Conservation (phyloP, 2,113 vertebrate genomes). For the Aegithalos caudatus region DNA sequence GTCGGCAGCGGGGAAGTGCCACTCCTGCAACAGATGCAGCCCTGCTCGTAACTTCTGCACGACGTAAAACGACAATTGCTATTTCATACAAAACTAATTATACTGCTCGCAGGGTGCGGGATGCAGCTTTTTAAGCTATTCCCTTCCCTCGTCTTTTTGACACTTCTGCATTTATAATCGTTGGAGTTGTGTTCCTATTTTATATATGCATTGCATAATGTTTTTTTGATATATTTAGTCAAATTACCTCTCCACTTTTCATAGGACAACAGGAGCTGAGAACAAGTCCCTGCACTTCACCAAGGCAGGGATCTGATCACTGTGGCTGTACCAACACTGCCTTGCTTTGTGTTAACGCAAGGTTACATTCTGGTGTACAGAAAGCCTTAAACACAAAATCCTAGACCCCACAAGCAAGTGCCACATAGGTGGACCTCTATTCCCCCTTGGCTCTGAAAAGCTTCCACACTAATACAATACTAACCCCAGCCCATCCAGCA, state of each 20-base stretch:
- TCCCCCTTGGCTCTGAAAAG: neutral
- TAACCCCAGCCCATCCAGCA: neutral
- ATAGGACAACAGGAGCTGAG: neutral
- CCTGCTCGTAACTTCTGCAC: neutral
- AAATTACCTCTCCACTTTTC: neutral
- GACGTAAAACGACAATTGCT: neutral
- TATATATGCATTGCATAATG: neutral
- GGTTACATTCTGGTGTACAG: neutral
- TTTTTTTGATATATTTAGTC: neutral
- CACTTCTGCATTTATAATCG: neutral
- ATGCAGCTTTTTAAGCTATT: neutral
- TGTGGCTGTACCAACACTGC: neutral
- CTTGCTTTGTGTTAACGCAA: neutral
- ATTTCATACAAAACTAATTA: neutral
- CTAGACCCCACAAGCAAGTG: neutral
- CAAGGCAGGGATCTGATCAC: neutral
- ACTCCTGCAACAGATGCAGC: neutral
- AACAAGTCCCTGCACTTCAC: neutral
- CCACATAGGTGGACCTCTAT: rapidly evolving
- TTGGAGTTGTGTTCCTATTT: neutral
- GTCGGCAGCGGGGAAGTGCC: neutral
- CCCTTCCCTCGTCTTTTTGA: neutral
- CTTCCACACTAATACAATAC: neutral
- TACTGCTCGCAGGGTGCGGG: neutral
- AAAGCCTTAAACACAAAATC: neutral